Evolutionary conservation across 2,113 vertebrate species (phyloP).

Genomic region (Rhipidura dahli): DNA sequence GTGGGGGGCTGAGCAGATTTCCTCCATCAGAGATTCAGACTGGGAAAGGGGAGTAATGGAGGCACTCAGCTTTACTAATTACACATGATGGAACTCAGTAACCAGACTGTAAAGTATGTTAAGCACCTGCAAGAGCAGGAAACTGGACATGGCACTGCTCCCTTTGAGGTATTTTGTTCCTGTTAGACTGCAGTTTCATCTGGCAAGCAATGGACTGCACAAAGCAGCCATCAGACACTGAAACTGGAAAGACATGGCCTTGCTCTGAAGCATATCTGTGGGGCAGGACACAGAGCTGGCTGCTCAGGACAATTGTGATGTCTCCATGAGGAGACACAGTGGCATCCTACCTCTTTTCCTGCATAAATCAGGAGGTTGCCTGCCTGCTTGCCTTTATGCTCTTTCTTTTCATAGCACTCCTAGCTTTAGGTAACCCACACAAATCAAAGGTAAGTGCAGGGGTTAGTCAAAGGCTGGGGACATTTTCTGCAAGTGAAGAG

Average conservation of each 20-base stretch:
- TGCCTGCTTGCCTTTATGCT: not conserved
- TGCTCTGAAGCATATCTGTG: not conserved
- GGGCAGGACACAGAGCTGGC: not conserved
- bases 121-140: not conserved
- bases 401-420: not conserved
- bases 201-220: not conserved
- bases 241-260: rapidly evolving
- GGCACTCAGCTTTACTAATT: too few species aligned
- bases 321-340: not conserved
- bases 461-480: not conserved
- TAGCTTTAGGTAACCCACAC: not conserved
- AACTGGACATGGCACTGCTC: not conserved
- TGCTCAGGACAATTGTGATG: not conserved
- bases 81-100: not conserved
- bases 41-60: not conserved
- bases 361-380: not conserved
- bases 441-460: not conserved
- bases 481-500: not conserved
- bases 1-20: not conserved
- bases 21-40: not conserved
- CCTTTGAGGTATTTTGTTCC: not conserved
- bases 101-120: not conserved
- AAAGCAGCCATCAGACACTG: not conserved
- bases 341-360: not conserved
- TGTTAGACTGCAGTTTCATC: not conserved